Evolutionary conservation across 2,888 invertebrate genomes (phyloP).

Genomic region (Eustalomyia histrio): DNA sequence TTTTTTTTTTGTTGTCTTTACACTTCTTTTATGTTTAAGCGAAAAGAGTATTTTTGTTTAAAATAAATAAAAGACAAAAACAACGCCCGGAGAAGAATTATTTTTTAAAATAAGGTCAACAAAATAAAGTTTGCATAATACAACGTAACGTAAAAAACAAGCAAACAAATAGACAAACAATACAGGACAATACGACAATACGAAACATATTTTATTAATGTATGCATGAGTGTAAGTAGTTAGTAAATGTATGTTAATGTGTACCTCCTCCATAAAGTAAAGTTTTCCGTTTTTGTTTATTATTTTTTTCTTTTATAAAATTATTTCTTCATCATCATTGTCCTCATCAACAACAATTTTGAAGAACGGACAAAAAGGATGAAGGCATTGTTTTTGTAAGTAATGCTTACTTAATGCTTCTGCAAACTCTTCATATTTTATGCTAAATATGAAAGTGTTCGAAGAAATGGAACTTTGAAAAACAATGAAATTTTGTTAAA

Average conservation of each 20-base stretch:
- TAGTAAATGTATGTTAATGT: not conserved
- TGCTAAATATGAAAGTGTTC: not conserved
- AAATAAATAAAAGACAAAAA: not conserved
- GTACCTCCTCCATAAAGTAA: not conserved
- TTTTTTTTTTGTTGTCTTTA: not conserved
- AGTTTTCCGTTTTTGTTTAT: not conserved
- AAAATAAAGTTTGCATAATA: not conserved
- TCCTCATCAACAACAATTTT: not conserved
- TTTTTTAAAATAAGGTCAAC: not conserved
- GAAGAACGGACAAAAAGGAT: not conserved
- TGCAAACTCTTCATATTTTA: not conserved
- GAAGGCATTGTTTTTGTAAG: not conserved
- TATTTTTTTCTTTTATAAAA: not conserved
- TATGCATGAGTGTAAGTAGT: not conserved
- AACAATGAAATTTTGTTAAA: no score
- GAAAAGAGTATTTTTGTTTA: not conserved
- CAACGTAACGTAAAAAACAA: not conserved
- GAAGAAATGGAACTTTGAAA: not conserved
- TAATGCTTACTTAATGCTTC: not conserved
- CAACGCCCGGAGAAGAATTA: not conserved
- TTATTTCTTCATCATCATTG: conserved; percentile 1
- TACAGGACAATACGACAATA: not conserved
- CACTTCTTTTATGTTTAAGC: not conserved
- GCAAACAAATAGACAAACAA: not conserved
- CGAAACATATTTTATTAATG: not conserved